Conservation (phyloP, 2,888 invertebrate species). For the Machimus atricapillus region DNA sequence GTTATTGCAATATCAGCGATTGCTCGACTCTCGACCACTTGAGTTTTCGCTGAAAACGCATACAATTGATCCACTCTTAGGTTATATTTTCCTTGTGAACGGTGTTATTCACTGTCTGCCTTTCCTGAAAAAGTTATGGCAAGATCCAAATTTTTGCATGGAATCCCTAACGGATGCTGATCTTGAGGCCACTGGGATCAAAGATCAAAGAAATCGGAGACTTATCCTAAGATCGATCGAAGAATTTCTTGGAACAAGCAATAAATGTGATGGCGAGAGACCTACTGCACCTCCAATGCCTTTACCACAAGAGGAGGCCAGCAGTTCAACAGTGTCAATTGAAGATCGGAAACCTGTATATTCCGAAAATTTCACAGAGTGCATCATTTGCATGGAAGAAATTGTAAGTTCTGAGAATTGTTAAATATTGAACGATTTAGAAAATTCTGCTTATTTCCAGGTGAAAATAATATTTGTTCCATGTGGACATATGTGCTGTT, state of each 20-base stretch:
- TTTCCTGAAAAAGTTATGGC: conserved; percentile 64
- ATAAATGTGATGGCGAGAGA: conserved; percentile 40
- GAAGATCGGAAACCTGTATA: not conserved
- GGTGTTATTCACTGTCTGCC: conserved; percentile 80
- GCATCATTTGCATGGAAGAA: conserved; percentile 83
- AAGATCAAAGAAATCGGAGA: conserved; percentile 66
- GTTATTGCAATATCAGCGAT: conserved; percentile 82
- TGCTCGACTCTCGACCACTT: conserved; percentile 78
- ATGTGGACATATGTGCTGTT: conserved; percentile 88
- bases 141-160: conserved; percentile 49
- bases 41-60: conserved; percentile 69
- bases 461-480: conserved; percentile 82
- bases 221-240: conserved; percentile 71
- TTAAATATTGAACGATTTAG: not conserved
- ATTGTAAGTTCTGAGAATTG: conserved; percentile 64
- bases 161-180: conserved; percentile 65
- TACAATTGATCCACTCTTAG: conserved; percentile 71
- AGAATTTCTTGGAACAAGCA: conserved; percentile 63
- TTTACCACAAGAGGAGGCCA: conserved; percentile 47
- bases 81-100: conserved; percentile 73
- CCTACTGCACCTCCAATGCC: conserved; percentile 54
- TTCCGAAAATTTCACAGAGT: conserved; percentile 68
- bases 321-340: not conserved
- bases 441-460: conserved; percentile 62
- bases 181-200: conserved; percentile 68